Evolutionary conservation across 2,888 invertebrate genomes (phyloP), one percentile per base, ranked within the genome.

Genomic region (Uloborus plumipes): DNA sequence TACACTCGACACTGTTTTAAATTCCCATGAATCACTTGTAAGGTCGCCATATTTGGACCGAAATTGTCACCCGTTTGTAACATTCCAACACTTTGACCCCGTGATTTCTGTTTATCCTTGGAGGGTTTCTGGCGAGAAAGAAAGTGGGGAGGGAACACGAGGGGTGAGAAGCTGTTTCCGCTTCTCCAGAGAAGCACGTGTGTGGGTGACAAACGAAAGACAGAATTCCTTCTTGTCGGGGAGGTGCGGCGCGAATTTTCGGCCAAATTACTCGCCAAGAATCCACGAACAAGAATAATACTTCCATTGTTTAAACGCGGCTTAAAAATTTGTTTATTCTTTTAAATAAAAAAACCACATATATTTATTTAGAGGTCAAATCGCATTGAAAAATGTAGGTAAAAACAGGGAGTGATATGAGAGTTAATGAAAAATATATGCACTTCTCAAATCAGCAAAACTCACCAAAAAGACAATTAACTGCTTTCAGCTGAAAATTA

Each of bases 241-340:
- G 67, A 69, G 61, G 69, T 39, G 39, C 39, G 11, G 39, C 9
- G 39, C 9, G 39, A 39, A 39, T 39, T 39, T 39, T 80, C 69
- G 66, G 79, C 73, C 79, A 73, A 73, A 69, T 76, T 76, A 62
- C 55, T 53, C 69, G 76, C 76, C 76, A 76, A 76, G 66, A 61
- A 39, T 39, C 39, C 26, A 26, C 26, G 26, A 26, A 26, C 26
- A 26, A 26, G 26, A 26, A 26, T 26, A 26, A 26, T 26, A 4
- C 26, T 26, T 26, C 26, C 4, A 26, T 26, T 26, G 26, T 26
- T 26, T 26, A 26, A 2, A 26, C 2, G 4, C n/a, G n/a, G n/a
- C n/a, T n/a, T n/a, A 26, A 26, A 26, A 26, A 26, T 26, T 2
- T 26, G 26, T 26, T 2, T 26, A 4, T 39, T 39, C 11, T 39